Evolutionary conservation across 2,113 vertebrate genomes (phyloP).

Genomic region (Pandion haliaetus): DNA sequence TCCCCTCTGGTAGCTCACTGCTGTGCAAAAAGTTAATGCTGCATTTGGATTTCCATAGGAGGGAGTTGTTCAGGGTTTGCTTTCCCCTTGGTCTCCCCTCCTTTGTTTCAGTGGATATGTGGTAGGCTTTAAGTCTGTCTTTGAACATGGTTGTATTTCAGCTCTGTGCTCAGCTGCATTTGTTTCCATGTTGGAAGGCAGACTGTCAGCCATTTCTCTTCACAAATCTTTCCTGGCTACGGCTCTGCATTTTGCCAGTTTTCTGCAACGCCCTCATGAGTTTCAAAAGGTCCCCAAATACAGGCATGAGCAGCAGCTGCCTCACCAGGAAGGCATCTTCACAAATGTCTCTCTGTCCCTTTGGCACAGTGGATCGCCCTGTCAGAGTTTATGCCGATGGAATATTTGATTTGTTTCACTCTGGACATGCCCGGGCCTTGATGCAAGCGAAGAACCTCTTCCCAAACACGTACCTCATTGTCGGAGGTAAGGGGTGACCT

Average conservation of each 20-base stretch:
- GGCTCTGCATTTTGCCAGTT: neutral
- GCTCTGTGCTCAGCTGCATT: neutral
- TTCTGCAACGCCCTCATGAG: neutral
- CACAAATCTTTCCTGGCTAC: neutral
- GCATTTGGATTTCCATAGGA: neutral
- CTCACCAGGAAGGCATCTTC: neutral
- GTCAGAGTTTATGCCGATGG: slow-evolving; percentile 97
- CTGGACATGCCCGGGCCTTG: slow-evolving; percentile 94
- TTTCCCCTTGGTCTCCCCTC: neutral
- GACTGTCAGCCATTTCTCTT: neutral
- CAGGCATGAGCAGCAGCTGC: neutral
- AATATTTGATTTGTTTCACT: slow-evolving; percentile 98
- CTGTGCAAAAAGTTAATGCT: neutral
- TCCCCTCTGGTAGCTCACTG: neutral
- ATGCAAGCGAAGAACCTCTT: slow-evolving; percentile 99
- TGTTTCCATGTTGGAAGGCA: neutral
- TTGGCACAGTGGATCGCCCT: slow-evolving; percentile 82
- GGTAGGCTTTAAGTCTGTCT: neutral
- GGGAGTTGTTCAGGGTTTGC: neutral
- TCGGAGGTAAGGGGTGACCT: slow-evolving; percentile 84
- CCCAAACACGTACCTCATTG: slow-evolving; percentile 97
- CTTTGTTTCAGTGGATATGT: neutral
- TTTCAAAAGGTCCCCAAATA: neutral
- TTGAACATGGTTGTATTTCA: neutral
- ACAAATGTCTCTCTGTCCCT: slow-evolving; percentile 10